Conservation (phyloP, 2,113 vertebrate species). For the Alectura lathami region DNA sequence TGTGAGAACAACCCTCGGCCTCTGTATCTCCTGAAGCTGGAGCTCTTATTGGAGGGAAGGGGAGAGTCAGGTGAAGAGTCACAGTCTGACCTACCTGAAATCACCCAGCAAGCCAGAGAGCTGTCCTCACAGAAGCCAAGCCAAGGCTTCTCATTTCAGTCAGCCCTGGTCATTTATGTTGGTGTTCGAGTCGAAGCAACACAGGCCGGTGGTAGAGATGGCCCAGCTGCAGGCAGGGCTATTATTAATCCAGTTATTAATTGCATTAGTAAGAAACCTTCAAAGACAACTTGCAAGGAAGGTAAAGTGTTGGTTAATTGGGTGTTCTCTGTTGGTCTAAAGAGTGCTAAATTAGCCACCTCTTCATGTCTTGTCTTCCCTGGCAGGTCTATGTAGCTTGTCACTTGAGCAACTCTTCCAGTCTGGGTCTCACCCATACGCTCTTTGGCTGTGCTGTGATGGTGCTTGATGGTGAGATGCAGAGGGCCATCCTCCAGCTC, state of each 20-base stretch:
- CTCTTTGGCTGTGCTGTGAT: background rate
- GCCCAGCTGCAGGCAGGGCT: background rate
- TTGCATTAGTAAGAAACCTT: background rate
- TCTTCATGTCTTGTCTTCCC: background rate
- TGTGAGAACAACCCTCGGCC: background rate
- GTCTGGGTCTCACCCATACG: background rate
- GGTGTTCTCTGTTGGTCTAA: background rate
- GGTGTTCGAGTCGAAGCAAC: background rate
- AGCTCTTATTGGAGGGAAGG: background rate
- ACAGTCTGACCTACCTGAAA: background rate
- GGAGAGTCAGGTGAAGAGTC: background rate
- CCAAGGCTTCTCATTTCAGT: background rate
- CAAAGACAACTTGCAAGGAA: background rate
- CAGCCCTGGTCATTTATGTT: background rate
- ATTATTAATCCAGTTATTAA: background rate
- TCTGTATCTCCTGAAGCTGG: background rate
- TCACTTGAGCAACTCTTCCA: background rate
- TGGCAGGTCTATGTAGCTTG: background rate
- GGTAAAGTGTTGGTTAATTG: background rate
- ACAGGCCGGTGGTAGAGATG: background rate
- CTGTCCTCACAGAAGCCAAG: background rate
- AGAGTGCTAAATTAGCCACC: background rate
- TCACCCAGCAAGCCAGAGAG: background rate
- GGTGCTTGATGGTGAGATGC: background rate
- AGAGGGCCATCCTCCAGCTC: background rate